A percentile compares a stretch with the other conserved stretches of the same genome.
Evolutionary conservation across 2,888 invertebrate genomes (phyloP).

Genomic region (Entomobrya proxima): DNA sequence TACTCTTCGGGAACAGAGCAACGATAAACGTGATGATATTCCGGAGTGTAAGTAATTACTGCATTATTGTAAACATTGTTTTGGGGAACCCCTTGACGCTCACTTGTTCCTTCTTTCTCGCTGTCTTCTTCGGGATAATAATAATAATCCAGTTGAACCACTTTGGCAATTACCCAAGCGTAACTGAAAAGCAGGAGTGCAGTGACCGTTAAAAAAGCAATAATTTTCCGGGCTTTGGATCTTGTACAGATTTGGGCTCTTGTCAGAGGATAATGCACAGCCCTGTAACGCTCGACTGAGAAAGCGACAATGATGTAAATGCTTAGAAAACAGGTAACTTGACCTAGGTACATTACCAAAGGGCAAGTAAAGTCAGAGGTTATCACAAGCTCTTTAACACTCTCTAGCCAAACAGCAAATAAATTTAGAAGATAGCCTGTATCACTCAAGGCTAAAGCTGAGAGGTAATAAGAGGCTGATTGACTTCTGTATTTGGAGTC

Average conservation of each 20-base stretch:
- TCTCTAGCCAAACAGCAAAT: slow-evolving; percentile 83
- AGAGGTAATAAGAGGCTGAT: slow-evolving; percentile 87
- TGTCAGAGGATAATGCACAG: slow-evolving; percentile 84
- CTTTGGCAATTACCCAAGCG: slow-evolving; percentile 71
- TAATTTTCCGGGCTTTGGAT: slow-evolving; percentile 83
- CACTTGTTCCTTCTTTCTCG: no score
- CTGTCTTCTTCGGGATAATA: not conserved
- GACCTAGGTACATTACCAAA: slow-evolving; percentile 84
- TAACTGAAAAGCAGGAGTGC: slow-evolving; percentile 71
- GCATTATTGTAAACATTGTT: no score
- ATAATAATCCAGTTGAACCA: not conserved
- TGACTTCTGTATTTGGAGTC: slow-evolving; percentile 84
- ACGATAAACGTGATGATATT: no score
- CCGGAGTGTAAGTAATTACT: no score
- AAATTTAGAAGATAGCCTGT: slow-evolving; percentile 85
- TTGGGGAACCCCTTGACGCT: no score
- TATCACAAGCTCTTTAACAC: slow-evolving; percentile 77
- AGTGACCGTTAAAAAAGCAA: slow-evolving; percentile 79
- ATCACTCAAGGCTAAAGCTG: slow-evolving; percentile 87
- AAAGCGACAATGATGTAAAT: slow-evolving; percentile 92
- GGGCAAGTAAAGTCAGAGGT: slow-evolving; percentile 82
- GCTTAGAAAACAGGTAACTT: slow-evolving; percentile 86
- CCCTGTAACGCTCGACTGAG: slow-evolving; percentile 89
- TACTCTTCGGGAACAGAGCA: slow-evolving; percentile 79
- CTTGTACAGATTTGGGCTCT: slow-evolving; percentile 86